Base-by-base conservation (phyloP, 92 coral and sea anemone species). In the Paragorgia papillata region DNA sequence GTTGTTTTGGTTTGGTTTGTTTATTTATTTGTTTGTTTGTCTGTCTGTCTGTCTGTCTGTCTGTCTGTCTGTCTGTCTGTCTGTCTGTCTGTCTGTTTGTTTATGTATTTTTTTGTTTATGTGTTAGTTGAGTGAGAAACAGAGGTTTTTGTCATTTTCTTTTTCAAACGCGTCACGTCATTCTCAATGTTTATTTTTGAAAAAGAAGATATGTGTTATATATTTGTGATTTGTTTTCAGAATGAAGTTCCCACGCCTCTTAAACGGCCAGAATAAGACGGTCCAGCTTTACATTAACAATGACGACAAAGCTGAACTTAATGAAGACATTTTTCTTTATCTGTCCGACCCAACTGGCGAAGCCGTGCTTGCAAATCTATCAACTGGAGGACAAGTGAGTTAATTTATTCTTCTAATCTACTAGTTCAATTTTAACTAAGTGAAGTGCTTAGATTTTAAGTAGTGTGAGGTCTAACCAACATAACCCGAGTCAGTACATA, bases 291-390 rank as follows among this genome's bases (percentile, higher is more conserved):
- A 71, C 50, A 87, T 95, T 19, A 82, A 31, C 18, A 93, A 95
- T 32, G 99, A 95, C 69, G 27, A 37, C 19, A 66, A 53, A 9
- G 89, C 99, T 3, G 99, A 95, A 89, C 92, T 91, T 18, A 88
- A 92, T 29, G 99, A 95, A 82, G 85, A 83, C 48, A 86, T 95
- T 40, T 87, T 77, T 41, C 57, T 91, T 30, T 91, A 86, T 69
- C 84, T 95, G 25, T 73, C 92, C n/a, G 80, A 71, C 34, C 87
- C 89, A 9, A 85, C 74, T 25, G 99, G 97, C 17, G 99, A 91
- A 12, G 99, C 96, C 17, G 79, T 90, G 29, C 76, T 95, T 41
- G 92, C 97, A 28, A 81, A 87, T 18, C 78, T 76, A 20, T 63
- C 88, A 12, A 44, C 7, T 68, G 75, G 75, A 28, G 40, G 59